A percentile compares a stretch with the other conserved stretches of the same genome.
These are phyloP conservation scores for Larimichthys crocea DNA, from an alignment of 2,113 vertebrate genomes.

Conservation along the genomic window DNA sequence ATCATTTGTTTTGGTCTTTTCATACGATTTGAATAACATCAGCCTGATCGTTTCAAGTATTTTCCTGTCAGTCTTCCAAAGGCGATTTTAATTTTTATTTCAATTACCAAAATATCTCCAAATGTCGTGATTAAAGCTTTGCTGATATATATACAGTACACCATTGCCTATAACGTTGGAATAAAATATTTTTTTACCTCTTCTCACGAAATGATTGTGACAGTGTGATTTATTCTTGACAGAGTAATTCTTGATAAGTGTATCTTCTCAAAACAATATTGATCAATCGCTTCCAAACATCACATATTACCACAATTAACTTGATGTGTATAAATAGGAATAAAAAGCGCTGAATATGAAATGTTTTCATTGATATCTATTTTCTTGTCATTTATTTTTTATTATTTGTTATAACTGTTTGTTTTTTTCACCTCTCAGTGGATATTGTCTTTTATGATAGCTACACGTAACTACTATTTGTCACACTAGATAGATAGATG, in stretches of 20 bases:
- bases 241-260: no score
- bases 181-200: no score
- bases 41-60: neutral
- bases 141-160: no score
- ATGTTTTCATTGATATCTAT: neutral
- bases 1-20: neutral
- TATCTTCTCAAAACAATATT: no score
- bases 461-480: neutral
- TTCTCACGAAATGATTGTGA: no score
- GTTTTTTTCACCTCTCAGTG: neutral
- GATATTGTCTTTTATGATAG: neutral
- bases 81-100: neutral
- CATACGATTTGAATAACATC: no score
- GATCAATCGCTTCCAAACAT: no score
- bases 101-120: neutral
- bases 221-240: no score
- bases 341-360: neutral
- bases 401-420: neutral
- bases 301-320: no score
- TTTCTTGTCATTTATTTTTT: neutral
- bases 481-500: no score
- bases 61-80: neutral
- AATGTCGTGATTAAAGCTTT: neutral
- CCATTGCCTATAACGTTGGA: no score
- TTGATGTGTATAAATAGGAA: no score